Evolutionary conservation across 2,888 invertebrate genomes (phyloP).

Genomic region (Zootermopsis nevadensis): DNA sequence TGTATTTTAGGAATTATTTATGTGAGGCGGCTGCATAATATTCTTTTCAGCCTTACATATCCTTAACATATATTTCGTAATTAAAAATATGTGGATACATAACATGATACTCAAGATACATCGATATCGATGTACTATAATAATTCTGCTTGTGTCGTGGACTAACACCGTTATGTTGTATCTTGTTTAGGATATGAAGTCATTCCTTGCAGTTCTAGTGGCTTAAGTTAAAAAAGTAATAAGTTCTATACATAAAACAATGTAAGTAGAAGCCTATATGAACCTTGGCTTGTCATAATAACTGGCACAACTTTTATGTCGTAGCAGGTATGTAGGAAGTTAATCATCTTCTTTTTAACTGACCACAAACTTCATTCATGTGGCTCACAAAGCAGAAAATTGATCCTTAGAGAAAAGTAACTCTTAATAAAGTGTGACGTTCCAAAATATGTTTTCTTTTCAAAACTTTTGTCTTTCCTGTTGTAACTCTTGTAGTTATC

Average conservation of each 20-base stretch:
- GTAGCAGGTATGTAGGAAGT: constrained; percentile 26
- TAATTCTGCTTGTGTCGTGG: neutral
- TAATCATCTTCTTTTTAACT: constrained; percentile 29
- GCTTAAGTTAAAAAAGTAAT: neutral
- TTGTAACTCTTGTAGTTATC: neutral
- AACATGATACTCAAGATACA: neutral
- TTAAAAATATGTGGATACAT: neutral
- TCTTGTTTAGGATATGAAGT: constrained; percentile 29
- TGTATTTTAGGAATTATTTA: no score
- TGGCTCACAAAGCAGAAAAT: constrained; percentile 43
- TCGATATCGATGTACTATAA: neutral
- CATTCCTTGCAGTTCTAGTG: neutral
- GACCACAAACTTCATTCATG: constrained; percentile 39
- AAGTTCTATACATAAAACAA: neutral
- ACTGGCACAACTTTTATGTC: constrained; percentile 18
- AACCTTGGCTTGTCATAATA: constrained; percentile 4
- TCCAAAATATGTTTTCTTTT: constrained; percentile 10
- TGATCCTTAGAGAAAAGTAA: neutral
- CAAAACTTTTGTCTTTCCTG: neutral
- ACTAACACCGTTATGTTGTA: neutral
- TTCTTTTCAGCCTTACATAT: neutral
- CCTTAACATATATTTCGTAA: neutral
- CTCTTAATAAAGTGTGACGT: constrained; percentile 34
- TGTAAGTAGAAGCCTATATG: neutral
- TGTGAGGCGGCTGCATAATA: no score